phyloP scores from a whole-genome alignment of 2,113 vertebrate species.

The Hemichromis elongatus region DNA sequence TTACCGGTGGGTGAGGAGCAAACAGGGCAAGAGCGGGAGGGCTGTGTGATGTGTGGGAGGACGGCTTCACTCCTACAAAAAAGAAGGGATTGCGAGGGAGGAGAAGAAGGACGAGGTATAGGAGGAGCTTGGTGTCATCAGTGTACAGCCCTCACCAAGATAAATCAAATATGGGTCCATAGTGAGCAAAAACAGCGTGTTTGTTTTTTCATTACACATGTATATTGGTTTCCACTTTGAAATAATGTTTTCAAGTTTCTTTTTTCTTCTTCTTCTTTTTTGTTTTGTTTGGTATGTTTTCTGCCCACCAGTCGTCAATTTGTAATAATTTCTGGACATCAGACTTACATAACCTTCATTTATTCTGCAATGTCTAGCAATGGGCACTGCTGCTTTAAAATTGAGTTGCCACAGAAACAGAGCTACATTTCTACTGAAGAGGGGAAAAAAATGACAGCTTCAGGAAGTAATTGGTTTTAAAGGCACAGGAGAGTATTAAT shows the following conservation, averaged over 20 bases:
- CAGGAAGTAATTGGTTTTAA: conserved; percentile 21
- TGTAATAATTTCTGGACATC: conserved; percentile 31
- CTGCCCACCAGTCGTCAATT: conserved; percentile 36
- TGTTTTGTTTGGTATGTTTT: not conserved
- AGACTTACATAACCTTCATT: conserved; percentile 45
- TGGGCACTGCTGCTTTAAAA: conserved; percentile 30
- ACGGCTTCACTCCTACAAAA: conserved; percentile 5
- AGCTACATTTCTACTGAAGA: not conserved
- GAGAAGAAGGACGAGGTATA: conserved; percentile 31
- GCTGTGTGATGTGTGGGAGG: conserved; percentile 24
- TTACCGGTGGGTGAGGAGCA: conserved; percentile 55
- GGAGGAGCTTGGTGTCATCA: conserved; percentile 49
- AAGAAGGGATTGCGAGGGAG: not conserved
- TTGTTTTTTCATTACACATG: not conserved
- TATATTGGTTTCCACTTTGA: not conserved
- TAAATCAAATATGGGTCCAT: conserved; percentile 48
- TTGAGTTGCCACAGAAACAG: conserved; percentile 53
- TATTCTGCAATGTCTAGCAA: conserved; percentile 33
- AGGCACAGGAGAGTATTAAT: not conserved
- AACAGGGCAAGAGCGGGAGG: not conserved
- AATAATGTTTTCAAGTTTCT: not conserved
- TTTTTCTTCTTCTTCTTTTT: not conserved
- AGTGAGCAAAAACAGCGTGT: conserved; percentile 5
- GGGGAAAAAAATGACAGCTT: not conserved
- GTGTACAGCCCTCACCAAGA: conserved; percentile 18